Evolutionary conservation across 2,113 vertebrate species (phyloP).

Genomic region (Azemiops feae): DNA sequence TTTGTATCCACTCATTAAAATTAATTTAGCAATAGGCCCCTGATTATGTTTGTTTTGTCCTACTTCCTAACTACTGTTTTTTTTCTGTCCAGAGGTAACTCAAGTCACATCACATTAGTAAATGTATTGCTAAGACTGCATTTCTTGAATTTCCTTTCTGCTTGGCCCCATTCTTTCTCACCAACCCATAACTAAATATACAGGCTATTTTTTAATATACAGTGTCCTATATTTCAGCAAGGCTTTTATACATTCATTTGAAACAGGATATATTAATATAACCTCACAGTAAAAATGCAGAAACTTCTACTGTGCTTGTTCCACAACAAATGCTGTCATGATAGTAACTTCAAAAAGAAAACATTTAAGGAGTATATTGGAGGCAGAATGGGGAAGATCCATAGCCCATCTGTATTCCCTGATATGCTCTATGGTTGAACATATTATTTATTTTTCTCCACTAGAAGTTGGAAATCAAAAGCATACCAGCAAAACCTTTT

Average conservation of each 20-base stretch:
- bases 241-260: neutral
- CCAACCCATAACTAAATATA: neutral
- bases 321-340: neutral
- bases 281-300: neutral
- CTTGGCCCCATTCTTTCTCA: neutral
- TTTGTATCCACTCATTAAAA: neutral
- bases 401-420: neutral
- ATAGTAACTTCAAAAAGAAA: neutral
- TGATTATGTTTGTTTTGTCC: too few species aligned
- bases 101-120: neutral
- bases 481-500: neutral
- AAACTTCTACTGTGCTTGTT: neutral
- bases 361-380: neutral
- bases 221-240: neutral
- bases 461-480: neutral
- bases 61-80: neutral
- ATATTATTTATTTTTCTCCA: neutral
- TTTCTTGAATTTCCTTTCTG: neutral
- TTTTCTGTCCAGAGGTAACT: neutral
- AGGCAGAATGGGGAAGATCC: neutral
- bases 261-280: neutral
- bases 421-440: neutral
- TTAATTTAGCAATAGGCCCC: neutral
- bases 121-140: neutral
- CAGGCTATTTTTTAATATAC: neutral